Conservation (phyloP, 2,797 vertebrate species). For the Arctocebus calabarensis region DNA sequence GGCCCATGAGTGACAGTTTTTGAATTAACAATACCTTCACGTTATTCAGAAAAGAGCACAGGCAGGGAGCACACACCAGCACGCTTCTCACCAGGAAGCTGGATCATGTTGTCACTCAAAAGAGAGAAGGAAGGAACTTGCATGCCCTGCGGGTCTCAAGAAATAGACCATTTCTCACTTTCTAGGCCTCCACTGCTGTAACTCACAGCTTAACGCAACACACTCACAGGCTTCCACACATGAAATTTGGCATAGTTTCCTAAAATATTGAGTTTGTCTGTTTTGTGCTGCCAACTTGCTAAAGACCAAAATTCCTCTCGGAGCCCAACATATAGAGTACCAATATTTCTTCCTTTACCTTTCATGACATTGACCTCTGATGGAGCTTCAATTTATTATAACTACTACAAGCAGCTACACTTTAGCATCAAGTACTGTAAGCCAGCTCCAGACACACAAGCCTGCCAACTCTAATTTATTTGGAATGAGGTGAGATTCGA, state of each 20-base stretch:
- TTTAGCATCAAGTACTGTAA: conserved; percentile 72
- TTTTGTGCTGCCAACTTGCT: conserved; percentile 80
- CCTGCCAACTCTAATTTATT: conserved; percentile 75
- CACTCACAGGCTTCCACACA: conserved; percentile 57
- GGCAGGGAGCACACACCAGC: conserved; percentile 71
- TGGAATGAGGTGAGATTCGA: conserved; percentile 50
- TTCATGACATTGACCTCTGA: conserved; percentile 72
- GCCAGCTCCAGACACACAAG: conserved; percentile 63
- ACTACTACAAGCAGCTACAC: conserved; percentile 70
- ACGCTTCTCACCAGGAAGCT: conserved; percentile 66
- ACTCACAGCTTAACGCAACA: conserved; percentile 76
- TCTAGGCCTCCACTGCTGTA: conserved; percentile 68
- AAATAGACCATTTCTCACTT: conserved; percentile 75
- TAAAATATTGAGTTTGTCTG: conserved; percentile 79
- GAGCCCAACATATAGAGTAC: conserved; percentile 65
- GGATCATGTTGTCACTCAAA: conserved; percentile 77
- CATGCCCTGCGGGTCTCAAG: conserved; percentile 37
- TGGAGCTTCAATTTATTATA: conserved; percentile 80
- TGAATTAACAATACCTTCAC: conserved; percentile 85
- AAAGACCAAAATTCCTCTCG: conserved; percentile 77
- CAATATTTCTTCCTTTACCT: conserved; percentile 71
- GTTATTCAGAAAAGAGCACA: conserved; percentile 76
- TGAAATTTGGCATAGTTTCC: conserved; percentile 65
- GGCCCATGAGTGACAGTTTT: conserved; percentile 84
- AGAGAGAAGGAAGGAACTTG: background rate